Conservation (phyloP, 2,113 vertebrate genomes). For the Natator depressus region DNA sequence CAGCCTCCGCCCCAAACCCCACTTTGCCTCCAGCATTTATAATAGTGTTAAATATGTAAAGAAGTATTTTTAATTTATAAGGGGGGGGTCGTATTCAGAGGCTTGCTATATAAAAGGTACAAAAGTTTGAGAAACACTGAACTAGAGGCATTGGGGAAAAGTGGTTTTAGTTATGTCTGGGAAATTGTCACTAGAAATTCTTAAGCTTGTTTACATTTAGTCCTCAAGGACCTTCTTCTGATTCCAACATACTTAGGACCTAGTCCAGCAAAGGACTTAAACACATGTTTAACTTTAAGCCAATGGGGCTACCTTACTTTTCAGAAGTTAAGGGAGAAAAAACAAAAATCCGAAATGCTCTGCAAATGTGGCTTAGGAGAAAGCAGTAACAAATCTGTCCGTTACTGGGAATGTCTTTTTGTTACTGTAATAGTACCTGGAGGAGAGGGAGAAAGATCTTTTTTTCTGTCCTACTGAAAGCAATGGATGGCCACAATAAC, state of each 20-base stretch:
- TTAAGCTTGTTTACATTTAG: neutral
- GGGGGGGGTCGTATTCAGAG: too few relatives aligned
- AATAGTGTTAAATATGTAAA: too few relatives aligned
- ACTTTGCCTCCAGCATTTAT: too few relatives aligned
- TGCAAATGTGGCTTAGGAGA: neutral
- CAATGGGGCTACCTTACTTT: neutral
- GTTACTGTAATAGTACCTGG: neutral
- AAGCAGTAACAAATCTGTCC: neutral
- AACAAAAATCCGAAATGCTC: neutral
- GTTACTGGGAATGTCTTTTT: neutral
- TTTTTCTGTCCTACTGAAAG: neutral
- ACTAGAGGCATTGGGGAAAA: neutral
- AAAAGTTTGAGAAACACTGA: neutral
- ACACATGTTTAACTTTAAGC: neutral
- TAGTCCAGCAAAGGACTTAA: neutral
- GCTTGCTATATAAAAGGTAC: too few relatives aligned
- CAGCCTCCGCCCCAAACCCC: too few relatives aligned
- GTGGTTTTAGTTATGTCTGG: neutral
- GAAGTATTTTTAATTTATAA: too few relatives aligned
- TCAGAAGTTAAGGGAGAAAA: neutral
- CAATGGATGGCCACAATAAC: neutral
- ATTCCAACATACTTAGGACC: neutral
- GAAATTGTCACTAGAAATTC: neutral
- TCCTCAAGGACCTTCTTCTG: neutral
- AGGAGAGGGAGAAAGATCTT: neutral